Evolutionary conservation across 1,140 invertebrate species (phyloP), one percentile per base, ranked within the genome.

Genomic region (Drosophila grimshawi): DNA sequence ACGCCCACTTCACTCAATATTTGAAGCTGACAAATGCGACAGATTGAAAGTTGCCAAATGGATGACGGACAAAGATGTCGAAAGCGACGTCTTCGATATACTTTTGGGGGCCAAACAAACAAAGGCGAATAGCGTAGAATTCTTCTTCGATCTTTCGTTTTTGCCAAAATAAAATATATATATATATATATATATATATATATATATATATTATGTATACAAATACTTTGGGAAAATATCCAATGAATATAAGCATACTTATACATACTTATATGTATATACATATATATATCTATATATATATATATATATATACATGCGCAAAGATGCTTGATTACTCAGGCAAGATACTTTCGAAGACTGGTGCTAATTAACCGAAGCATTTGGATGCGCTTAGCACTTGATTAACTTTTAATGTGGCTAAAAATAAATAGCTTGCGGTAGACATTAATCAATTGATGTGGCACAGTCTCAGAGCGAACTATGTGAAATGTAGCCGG

Each of bases 1-100:
- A 70, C 76, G 76, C 76, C 76, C 76, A 76, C 76, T 76, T 53
- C 48, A 46, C 68, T 76, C 67, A 65, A 48, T 53, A 64, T 75
- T 70, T 71, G 73, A 83, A 88, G 65, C 76, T 86, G 83, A 80
- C 83, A 86, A 86, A 86, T 86, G 83, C 62, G 69, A 71, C 69
- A 86, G 83, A 88, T 86, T 82, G 85, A 86, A 86, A 86, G 83
- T 86, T 88, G 71, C 69, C 72, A 79, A 79, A 76, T 76, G 67
- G 66, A 76, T 57, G 57, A 8, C 60, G 27, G 60, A 76, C 35
- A 39, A 46, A 56, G 43, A 70, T 70, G 73, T 76, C 67, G 73
- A 64, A 35, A 32, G 51, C 67, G 73, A 71, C 61, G 43, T 65
- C 66, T 61, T n/a, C 73, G 67, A 57, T 59, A 11, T 46, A 41